Percentiles rank a stretch among this genome's conserved stretches.
These are phyloP conservation scores for Hylomyscus alleni DNA, from an alignment of 2,797 vertebrate species.

Conservation along the genomic window DNA sequence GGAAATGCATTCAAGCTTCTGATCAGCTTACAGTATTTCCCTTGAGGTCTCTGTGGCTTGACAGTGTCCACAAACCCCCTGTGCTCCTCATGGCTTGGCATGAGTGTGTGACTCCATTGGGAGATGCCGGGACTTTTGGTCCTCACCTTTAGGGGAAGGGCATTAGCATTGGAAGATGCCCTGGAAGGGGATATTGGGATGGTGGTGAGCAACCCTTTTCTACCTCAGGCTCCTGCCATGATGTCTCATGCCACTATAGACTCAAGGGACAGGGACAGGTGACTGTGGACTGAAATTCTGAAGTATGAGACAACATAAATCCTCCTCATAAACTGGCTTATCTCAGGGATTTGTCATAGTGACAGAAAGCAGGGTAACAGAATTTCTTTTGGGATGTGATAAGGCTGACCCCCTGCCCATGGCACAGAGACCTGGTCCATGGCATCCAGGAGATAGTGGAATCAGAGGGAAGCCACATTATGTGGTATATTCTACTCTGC, in stretches of 20 bases:
- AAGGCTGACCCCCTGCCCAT: accelerated
- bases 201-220: too few species aligned
- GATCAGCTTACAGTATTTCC: not conserved
- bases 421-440: not conserved
- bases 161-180: not conserved
- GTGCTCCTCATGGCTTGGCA: not conserved
- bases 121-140: not conserved
- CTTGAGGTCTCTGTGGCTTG: not conserved
- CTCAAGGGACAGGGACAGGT: not conserved
- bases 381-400: not conserved
- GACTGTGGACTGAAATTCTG: not conserved
- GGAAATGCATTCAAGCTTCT: not conserved
- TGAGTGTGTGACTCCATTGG: not conserved
- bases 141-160: not conserved
- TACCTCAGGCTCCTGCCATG: accelerated
- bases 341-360: not conserved
- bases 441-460: accelerated
- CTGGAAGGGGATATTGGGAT: too few species aligned
- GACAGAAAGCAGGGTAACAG: not conserved
- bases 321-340: not conserved
- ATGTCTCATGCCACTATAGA: not conserved
- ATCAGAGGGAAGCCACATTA: too few species aligned
- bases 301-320: not conserved
- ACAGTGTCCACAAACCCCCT: not conserved
- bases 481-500: not conserved